Evolutionary conservation across 2,113 vertebrate species (phyloP).

Genomic region (Acrocephalus arundinaceus): DNA sequence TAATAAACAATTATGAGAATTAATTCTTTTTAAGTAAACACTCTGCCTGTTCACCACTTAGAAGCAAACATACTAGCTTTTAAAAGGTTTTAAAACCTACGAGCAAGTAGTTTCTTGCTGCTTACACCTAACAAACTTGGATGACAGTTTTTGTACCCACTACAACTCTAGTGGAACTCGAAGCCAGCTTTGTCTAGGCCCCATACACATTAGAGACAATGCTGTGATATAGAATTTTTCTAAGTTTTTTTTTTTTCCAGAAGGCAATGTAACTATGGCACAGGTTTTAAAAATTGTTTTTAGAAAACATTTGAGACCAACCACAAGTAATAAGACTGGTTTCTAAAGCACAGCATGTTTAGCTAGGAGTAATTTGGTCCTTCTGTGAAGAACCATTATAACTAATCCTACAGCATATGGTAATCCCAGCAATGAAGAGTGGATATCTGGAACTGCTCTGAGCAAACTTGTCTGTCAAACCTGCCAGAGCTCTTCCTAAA

Average conservation of each 20-base stretch:
- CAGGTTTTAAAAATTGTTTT: slow-evolving; percentile 5
- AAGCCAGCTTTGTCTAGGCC: not conserved
- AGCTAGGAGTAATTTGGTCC: not conserved
- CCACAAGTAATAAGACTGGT: not conserved
- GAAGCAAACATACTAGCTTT: not conserved
- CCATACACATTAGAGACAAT: not conserved
- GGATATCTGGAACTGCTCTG: not conserved
- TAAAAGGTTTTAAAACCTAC: not conserved
- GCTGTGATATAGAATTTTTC: not conserved
- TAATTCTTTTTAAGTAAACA: not conserved
- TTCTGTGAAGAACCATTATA: not conserved
- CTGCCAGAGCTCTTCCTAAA: not conserved
- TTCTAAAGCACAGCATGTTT: not conserved
- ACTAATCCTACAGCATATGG: not conserved
- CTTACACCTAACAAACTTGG: not conserved
- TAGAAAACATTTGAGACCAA: slow-evolving; percentile 3
- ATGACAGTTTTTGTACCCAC: not conserved
- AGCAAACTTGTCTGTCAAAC: not conserved
- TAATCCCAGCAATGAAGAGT: not conserved
- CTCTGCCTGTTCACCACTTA: not conserved
- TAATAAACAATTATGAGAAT: not conserved
- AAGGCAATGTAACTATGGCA: not conserved
- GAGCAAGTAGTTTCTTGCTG: not conserved
- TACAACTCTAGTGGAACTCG: not conserved
- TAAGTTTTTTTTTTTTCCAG: not conserved